Percentiles rank a stretch among this genome's conserved stretches.
Conservation (phyloP, 1,140 invertebrate genomes). For the Brachionus rotundiformis region DNA sequence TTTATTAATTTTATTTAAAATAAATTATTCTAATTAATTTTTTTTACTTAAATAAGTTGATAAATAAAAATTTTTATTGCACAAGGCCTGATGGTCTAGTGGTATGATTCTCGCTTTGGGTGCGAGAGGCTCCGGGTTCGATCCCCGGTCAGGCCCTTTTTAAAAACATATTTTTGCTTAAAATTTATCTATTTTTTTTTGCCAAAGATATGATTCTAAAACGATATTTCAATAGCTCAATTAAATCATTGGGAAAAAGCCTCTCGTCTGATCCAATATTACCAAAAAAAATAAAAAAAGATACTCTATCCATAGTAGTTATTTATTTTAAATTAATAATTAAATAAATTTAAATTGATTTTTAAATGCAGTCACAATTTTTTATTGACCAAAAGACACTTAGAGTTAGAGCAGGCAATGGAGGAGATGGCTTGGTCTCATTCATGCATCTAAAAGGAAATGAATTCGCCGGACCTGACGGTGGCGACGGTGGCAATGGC, state of each 20-base stretch:
- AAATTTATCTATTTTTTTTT: too few relatives aligned
- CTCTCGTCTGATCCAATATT: constrained; percentile 18
- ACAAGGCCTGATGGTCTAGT: not conserved
- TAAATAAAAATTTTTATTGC: not conserved
- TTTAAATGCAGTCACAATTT: constrained; percentile 54
- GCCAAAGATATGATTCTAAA: not conserved
- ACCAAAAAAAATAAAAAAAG: constrained; percentile 15
- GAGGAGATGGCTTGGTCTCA: constrained; percentile 86
- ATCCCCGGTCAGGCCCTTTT: constrained; percentile 7
- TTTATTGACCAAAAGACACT: constrained; percentile 62
- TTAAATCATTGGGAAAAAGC: not conserved
- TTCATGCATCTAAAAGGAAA: constrained; percentile 78
- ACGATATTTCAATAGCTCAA: not conserved
- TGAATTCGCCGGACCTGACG: constrained; percentile 86
- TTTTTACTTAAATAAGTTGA: not conserved
- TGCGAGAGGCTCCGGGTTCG: not conserved
- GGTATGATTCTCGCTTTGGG: constrained; percentile 12
- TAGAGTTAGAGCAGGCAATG: constrained; percentile 75
- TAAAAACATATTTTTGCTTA: too few relatives aligned
- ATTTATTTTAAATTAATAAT: not conserved
- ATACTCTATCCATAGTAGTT: constrained; percentile 3
- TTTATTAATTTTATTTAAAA: not conserved
- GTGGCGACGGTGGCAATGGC: constrained; percentile 94
- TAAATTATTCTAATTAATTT: not conserved
- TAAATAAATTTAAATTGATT: constrained; percentile 3